These are phyloP conservation scores for Lagocephalus sceleratus DNA, from an alignment of 2,797 vertebrate species.

Conservation along the genomic window DNA sequence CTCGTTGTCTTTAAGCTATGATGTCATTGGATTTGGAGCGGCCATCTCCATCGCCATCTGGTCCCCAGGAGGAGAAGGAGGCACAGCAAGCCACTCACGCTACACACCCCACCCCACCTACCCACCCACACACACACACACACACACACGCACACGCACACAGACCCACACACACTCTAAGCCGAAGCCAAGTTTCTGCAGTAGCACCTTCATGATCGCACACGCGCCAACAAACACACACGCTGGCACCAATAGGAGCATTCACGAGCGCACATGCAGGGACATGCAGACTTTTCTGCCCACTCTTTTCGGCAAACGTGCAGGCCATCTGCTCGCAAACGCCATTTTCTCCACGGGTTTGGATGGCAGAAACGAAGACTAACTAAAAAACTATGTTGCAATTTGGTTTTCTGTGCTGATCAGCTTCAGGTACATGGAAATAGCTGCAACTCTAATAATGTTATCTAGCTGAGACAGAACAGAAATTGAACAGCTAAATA, in stretches of 20 bases:
- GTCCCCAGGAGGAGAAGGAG: conserved; percentile 55
- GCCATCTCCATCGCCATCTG: conserved; percentile 60
- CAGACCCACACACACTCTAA: conserved; percentile 11
- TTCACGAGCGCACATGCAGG: conserved; percentile 48
- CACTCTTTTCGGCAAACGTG: conserved; percentile 57
- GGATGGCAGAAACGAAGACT: conserved; percentile 36
- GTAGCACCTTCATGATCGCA: conserved; percentile 30
- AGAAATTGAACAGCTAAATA: too few relatives aligned
- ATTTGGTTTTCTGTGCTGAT: conserved; percentile 25
- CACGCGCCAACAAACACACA: conserved; percentile 47
- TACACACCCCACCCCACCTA: conserved; percentile 53
- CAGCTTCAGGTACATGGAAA: conserved; percentile 29
- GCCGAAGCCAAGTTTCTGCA: conserved; percentile 40
- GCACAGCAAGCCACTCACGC: conserved; percentile 46
- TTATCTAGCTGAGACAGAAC: too few relatives aligned
- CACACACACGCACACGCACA: conserved; percentile 21
- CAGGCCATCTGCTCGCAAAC: conserved; percentile 65
- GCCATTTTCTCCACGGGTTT: conserved; percentile 35
- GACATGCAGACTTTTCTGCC: conserved; percentile 59
- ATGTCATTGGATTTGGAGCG: conserved; percentile 49
- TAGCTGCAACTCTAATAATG: neutral
- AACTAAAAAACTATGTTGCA: too few relatives aligned
- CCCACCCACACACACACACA: conserved; percentile 40
- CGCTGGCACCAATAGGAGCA: conserved; percentile 48
- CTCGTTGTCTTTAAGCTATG: conserved; percentile 26